Evolutionary conservation across 2,113 vertebrate species (phyloP), one percentile per base, ranked within the genome.

Genomic region (Malurus melanocephalus): DNA sequence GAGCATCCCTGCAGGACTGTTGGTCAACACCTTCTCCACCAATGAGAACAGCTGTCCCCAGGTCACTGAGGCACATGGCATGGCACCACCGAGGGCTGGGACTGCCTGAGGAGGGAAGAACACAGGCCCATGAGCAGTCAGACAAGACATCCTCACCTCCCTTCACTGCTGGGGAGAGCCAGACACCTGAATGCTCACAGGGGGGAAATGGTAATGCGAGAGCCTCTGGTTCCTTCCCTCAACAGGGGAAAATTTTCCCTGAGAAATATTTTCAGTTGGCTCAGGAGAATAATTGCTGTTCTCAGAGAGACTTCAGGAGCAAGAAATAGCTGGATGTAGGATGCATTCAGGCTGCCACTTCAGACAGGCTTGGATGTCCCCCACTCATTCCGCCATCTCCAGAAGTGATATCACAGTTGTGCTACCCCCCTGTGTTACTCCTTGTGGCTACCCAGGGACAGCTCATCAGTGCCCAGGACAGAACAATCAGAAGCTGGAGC

Each of bases 31-130:
- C 96, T 94, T 98, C 98, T 45, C 98, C 98, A 53, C 98, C 98
- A 10, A 99, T 96, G 68, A 99, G 94, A 93, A 99, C 71, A 90
- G 97, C 98, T 5, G 98, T 98, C 42, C 97, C 91, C 20, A 79
- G 93, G 88, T 99, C 98, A 91, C 95, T 98, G 92, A 98, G 96
- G 95, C 98, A 99, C 98, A 98, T 97, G 6, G 97, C 91, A 35
- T 99, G 98, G 79, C 97, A 97, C 98, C 98, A 98, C 45, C 98
- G 98, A 28, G 96, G 93, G 72, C 96, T 90, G 92, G 98, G 98
- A 90, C 95, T 95, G 16, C 67, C 98, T 98, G 92, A 14, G 35
- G 42, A 76, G n/a, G 45, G 28, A 30, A 86, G 59, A 92, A 28
- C 45, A 80, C 55, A 79, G 24, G 15, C 22, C 35, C 72, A 45